Evolutionary conservation across 2,888 invertebrate genomes (phyloP), one percentile per base, ranked within the genome.

Genomic region (Eucera pruinosa): DNA sequence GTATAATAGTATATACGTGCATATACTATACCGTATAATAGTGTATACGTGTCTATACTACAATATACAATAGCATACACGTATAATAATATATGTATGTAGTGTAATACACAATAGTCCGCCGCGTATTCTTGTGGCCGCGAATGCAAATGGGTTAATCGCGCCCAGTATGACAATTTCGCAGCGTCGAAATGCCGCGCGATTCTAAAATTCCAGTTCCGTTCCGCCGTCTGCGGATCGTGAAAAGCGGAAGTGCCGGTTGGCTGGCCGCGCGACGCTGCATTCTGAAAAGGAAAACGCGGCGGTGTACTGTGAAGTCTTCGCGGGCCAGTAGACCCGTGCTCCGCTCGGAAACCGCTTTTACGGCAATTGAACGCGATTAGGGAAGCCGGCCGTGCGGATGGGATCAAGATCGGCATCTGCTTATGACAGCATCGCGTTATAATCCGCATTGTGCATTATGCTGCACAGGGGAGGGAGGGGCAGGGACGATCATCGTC

Each of bases 361-460:
- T 91, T 87, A 90, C 88, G 89, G 89, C 90, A 91, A 91, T 91
- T 90, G 90, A 90, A 87, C 86, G 86, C 89, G 89, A 89, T 91
- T 89, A 88, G 86, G 87, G 83, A 85, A 86, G 81, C 65, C 81
- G 85, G 65, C 55, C 67, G 78, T 58, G 75, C 62, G 82, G 80
- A 85, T 71, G 76, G 82, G 85, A 88, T 89, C 85, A 87, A 61
- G 88, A 89, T 89, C 87, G 87, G 86, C 90, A 90, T 91, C 91
- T 91, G 91, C 90, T 91, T 91, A 90, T 90, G 90, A 91, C 90
- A 89, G 89, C 83, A 77, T 64, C 80, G 88, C 86, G 88, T 89
- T 84, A 89, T 89, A 89, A 89, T 89, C 88, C 87, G 79, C 62
- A 72, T 54, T 68, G 60, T 79, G 80, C 65, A 79, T 86, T 73